phyloP scores from a whole-genome alignment of 2,888 invertebrate genomes.

The Xylota sylvarum region DNA sequence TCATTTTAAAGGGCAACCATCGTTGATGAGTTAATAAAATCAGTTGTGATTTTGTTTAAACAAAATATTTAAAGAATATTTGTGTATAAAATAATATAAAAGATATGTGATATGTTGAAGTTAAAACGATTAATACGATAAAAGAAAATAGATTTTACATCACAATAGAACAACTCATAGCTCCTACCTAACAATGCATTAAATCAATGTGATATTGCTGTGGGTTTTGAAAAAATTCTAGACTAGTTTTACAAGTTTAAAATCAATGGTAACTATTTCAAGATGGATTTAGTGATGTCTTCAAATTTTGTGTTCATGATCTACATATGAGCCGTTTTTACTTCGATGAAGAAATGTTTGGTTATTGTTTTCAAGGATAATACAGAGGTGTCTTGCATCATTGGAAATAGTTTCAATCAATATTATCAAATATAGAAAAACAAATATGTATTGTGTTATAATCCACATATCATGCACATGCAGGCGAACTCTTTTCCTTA shows the following conservation, averaged over 20 bases:
- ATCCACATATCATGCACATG: no score
- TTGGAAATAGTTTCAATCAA: not conserved
- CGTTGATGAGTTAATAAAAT: not conserved
- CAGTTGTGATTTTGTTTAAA: not conserved
- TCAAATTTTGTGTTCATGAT: not conserved
- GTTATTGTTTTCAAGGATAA: not conserved
- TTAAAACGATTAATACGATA: slow-evolving; percentile 1
- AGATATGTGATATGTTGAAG: not conserved
- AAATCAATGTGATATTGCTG: no score
- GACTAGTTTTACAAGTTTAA: no score
- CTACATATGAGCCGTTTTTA: not conserved
- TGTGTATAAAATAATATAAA: not conserved
- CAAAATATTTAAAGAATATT: not conserved
- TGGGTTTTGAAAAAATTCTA: no score
- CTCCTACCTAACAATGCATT: no score
- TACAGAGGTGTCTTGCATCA: not conserved
- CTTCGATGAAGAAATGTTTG: not conserved
- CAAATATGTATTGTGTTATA: no score
- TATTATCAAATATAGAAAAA: no score
- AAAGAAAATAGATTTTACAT: not conserved
- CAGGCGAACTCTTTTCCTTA: not conserved
- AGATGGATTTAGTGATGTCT: no score
- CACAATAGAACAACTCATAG: not conserved
- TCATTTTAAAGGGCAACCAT: not conserved
- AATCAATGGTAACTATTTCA: no score